Evolutionary conservation across 2,888 invertebrate species (phyloP).

Genomic region (Strigamia crassipes): DNA sequence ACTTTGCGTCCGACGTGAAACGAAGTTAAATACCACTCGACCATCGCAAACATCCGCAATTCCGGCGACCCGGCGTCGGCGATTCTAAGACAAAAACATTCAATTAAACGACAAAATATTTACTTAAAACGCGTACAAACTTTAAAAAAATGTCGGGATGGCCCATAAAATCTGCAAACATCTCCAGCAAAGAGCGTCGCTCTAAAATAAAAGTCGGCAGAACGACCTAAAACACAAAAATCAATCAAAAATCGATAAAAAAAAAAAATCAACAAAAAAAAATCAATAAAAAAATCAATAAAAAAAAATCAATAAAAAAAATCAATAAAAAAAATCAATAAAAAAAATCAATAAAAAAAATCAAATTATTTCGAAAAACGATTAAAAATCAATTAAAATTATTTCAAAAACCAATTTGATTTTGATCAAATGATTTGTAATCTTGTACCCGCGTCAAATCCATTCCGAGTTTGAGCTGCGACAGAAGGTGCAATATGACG

Average conservation of each 20-base stretch:
- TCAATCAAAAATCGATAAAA: background rate
- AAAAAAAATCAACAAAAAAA: too few species aligned
- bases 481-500: slow-evolving; percentile 61
- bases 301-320: too few species aligned
- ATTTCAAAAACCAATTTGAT: too few species aligned
- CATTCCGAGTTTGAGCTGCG: slow-evolving; percentile 63
- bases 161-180: slow-evolving; percentile 63
- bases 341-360: background rate
- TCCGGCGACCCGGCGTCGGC: slow-evolving; percentile 55
- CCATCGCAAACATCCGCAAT: slow-evolving; percentile 59
- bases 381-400: too few species aligned
- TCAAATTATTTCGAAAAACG: too few species aligned
- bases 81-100: slow-evolving; percentile 51
- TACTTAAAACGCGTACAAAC: slow-evolving; percentile 52
- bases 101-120: background rate
- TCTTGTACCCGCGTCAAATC: slow-evolving; percentile 61
- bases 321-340: too few species aligned
- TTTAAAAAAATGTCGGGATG: slow-evolving; percentile 61
- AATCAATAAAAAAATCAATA: too few species aligned
- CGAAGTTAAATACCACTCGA: slow-evolving; percentile 63
- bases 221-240: slow-evolving; percentile 55
- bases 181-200: slow-evolving; percentile 61
- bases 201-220: slow-evolving; percentile 63
- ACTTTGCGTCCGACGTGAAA: slow-evolving; percentile 60
- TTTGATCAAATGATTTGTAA: too few species aligned